Evolutionary conservation across 2,888 invertebrate species (phyloP).

Genomic region (Lasioglossum zephyrum): DNA sequence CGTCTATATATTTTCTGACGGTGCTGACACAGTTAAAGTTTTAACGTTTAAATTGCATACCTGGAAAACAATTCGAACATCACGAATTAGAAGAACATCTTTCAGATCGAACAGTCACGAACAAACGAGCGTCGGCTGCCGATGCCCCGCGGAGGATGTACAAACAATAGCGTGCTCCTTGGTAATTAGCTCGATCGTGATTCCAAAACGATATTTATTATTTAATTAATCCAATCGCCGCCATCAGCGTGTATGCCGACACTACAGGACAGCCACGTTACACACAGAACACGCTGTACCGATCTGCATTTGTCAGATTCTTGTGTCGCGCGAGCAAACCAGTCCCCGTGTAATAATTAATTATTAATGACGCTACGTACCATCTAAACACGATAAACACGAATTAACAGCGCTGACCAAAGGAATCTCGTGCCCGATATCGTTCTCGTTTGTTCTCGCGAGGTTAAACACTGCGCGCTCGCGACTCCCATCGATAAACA

Average conservation of each 20-base stretch:
- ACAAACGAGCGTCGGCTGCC: constrained; percentile 19
- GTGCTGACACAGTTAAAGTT: neutral
- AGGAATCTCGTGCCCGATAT: neutral
- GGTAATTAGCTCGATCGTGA: constrained; percentile 77
- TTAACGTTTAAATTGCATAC: neutral
- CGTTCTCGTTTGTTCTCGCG: neutral
- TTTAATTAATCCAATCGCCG: constrained; percentile 77
- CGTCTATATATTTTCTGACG: too few species aligned
- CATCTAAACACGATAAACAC: constrained; percentile 23
- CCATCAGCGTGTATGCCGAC: constrained; percentile 25
- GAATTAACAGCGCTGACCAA: neutral
- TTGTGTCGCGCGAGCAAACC: constrained; percentile 27
- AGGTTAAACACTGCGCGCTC: neutral
- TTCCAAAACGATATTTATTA: constrained; percentile 77
- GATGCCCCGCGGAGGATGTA: constrained; percentile 50
- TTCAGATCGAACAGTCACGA: constrained; percentile 12
- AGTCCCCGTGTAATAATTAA: constrained; percentile 28
- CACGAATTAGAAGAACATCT: neutral
- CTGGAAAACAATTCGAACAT: neutral
- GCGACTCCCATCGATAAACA: neutral
- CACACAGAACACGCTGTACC: constrained; percentile 11
- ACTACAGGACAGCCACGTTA: neutral
- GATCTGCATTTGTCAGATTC: constrained; percentile 8
- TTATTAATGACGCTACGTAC: constrained; percentile 4
- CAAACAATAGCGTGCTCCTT: constrained; percentile 75